Conservation (phyloP, 2,888 invertebrate species). For the Osmoderma eremita region DNA sequence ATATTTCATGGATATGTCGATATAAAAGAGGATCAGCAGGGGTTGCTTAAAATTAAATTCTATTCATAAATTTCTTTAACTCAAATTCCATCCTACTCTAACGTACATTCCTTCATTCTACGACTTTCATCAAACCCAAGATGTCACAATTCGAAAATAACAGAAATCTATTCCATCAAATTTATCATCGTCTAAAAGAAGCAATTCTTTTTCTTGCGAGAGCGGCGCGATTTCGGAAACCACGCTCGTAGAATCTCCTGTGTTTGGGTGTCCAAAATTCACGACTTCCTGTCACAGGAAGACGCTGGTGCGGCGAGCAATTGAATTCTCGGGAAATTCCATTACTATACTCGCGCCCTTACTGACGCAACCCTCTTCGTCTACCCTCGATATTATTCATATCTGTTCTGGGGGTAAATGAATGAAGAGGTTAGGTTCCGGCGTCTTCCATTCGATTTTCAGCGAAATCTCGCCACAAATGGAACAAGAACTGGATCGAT, state of each 20-base stretch:
- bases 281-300: background rate
- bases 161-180: slow-evolving; percentile 36
- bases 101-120: no score
- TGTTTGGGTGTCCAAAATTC: slow-evolving; percentile 23
- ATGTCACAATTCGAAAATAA: slow-evolving; percentile 3
- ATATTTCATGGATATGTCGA: no score
- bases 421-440: slow-evolving; percentile 9
- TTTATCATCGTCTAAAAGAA: slow-evolving; percentile 14
- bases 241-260: slow-evolving; percentile 7
- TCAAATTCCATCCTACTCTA: no score
- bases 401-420: slow-evolving; percentile 11
- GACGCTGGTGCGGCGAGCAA: background rate
- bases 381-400: slow-evolving; percentile 18
- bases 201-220: slow-evolving; percentile 24
- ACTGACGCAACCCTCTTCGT: background rate
- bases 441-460: background rate
- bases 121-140: no score
- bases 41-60: no score
- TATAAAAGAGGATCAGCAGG: no score
- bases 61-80: no score
- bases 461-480: no score
- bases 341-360: background rate
- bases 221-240: background rate
- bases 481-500: no score
- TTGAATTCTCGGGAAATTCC: slow-evolving; percentile 27